These are phyloP conservation scores for Burhinus bistriatus DNA, from an alignment of 2,113 vertebrate species.

Conservation along the genomic window DNA sequence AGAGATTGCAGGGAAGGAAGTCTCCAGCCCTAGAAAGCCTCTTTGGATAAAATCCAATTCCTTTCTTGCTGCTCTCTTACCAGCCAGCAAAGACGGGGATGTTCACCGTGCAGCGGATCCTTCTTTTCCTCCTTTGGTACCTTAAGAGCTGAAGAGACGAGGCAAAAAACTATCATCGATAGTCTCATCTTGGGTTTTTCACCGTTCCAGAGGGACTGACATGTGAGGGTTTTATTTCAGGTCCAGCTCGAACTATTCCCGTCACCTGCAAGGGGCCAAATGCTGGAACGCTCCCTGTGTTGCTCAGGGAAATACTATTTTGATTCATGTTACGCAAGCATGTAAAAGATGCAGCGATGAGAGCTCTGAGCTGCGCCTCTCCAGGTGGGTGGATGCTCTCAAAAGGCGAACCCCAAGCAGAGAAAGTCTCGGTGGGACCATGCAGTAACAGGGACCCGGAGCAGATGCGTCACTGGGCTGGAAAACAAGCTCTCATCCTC, in stretches of 20 bases:
- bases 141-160: background rate
- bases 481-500: background rate
- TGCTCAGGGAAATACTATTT: background rate
- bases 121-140: background rate
- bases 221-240: background rate
- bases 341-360: background rate
- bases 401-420: background rate
- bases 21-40: background rate
- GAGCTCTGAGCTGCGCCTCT: background rate
- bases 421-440: fast-evolving
- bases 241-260: background rate
- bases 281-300: background rate
- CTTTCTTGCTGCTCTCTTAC: background rate
- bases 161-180: background rate
- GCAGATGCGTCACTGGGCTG: background rate
- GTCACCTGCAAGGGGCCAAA: background rate
- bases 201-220: background rate
- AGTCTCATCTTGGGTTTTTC: background rate
- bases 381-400: background rate
- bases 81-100: background rate
- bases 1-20: fast-evolving
- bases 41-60: background rate
- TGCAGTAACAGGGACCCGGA: fast-evolving
- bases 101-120: background rate
- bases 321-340: fast-evolving